A percentile compares a stretch with the other conserved stretches of the same genome.
Evolutionary conservation across 2,888 invertebrate genomes (phyloP).

Genomic region (Lycaena phlaeas): DNA sequence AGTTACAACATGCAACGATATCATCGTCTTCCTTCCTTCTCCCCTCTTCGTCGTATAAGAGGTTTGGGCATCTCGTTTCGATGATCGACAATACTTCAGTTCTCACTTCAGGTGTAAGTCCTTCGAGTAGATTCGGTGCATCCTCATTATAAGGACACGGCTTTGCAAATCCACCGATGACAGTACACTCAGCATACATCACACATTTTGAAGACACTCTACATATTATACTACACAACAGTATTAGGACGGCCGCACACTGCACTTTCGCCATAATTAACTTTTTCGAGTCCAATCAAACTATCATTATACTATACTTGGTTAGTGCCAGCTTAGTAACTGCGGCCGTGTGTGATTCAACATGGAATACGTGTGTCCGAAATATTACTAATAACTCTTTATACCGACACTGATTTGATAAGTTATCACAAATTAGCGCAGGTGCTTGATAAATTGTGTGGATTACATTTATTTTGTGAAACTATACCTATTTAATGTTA

Average conservation of each 20-base stretch:
- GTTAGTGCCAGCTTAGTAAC: no score
- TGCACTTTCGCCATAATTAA: not conserved
- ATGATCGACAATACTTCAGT: constrained; percentile 47
- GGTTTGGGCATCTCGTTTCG: constrained; percentile 74
- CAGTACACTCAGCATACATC: constrained; percentile 40
- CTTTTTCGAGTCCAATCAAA: not conserved
- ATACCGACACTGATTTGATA: constrained; percentile 32
- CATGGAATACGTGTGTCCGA: not conserved
- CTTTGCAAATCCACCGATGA: constrained; percentile 31
- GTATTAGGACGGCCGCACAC: constrained; percentile 10
- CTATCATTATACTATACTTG: not conserved
- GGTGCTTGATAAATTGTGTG: constrained; percentile 39
- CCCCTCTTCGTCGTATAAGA: constrained; percentile 53
- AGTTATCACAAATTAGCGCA: constrained; percentile 44
- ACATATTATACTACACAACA: constrained; percentile 31
- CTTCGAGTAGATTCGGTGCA: constrained; percentile 33
- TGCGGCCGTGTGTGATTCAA: not conserved
- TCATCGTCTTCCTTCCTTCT: constrained; percentile 36
- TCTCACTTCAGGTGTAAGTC: constrained; percentile 37
- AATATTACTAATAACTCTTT: not conserved
- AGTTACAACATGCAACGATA: constrained; percentile 75
- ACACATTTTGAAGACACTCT: constrained; percentile 35
- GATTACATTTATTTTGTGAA: no score
- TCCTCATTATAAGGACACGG: constrained; percentile 34
- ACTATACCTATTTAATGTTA: no score